Conservation (phyloP, 2,888 invertebrate genomes). For the Sabellastarte sp. region DNA sequence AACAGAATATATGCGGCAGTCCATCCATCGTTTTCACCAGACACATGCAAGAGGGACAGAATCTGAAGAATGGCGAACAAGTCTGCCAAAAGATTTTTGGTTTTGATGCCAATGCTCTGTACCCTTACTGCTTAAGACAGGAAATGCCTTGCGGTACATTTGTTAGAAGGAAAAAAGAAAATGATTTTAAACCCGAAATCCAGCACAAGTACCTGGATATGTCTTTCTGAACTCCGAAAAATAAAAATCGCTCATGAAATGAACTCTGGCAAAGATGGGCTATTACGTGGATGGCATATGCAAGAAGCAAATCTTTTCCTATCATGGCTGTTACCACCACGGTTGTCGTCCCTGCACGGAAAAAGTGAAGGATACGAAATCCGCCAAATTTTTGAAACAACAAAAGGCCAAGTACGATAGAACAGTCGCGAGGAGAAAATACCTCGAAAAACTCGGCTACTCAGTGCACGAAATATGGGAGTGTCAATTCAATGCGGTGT, state of each 20-base stretch:
- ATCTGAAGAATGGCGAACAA: neutral
- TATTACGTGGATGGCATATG: no score
- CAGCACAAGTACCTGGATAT: neutral
- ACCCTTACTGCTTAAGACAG: neutral
- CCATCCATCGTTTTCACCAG: neutral
- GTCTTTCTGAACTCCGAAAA: no score
- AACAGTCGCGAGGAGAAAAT: neutral
- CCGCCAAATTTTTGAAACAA: no score
- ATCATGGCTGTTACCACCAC: neutral
- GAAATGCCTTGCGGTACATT: neutral
- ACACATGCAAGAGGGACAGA: neutral
- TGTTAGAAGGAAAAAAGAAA: neutral
- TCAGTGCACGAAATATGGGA: neutral
- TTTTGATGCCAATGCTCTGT: neutral
- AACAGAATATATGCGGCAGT: neutral
- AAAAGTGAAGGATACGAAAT: no score
- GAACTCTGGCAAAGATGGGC: no score
- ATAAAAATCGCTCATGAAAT: no score
- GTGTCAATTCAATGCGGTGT: neutral
- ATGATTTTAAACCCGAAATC: neutral
- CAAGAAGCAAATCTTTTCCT: no score
- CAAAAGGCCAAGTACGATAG: neutral
- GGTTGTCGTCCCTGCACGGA: no score
- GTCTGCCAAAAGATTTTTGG: neutral
- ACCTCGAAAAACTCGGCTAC: neutral